These are phyloP conservation scores for Chromobotia macracanthus DNA, from an alignment of 2,797 vertebrate genomes.

Conservation along the genomic window DNA sequence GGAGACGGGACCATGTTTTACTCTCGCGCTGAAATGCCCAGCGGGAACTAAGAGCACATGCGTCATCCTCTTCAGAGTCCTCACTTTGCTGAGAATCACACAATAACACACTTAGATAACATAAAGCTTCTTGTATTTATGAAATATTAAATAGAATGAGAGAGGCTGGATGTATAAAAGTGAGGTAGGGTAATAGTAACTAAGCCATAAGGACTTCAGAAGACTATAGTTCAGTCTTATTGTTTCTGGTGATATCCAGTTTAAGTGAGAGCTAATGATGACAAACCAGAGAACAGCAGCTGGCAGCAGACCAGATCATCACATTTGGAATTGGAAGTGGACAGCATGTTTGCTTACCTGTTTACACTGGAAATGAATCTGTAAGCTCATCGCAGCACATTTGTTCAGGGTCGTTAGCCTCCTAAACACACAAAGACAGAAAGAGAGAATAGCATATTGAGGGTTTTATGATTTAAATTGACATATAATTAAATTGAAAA, in stretches of 20 bases:
- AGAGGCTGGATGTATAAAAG: too few species aligned
- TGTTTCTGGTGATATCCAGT: too few species aligned
- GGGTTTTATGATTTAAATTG: neutral
- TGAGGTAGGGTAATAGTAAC: too few species aligned
- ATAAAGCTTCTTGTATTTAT: neutral
- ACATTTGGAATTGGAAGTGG: slow-evolving; percentile 13
- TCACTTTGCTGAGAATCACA: slow-evolving; percentile 74
- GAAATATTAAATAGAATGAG: neutral
- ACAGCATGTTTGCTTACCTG: slow-evolving; percentile 67
- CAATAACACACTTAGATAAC: slow-evolving; percentile 27
- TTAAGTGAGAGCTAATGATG: neutral
- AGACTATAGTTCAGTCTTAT: too few species aligned
- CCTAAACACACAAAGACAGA: slow-evolving; percentile 68
- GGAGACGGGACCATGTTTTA: slow-evolving; percentile 76
- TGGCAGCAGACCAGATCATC: slow-evolving; percentile 10
- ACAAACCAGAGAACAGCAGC: neutral
- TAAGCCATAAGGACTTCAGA: too few species aligned
- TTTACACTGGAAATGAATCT: slow-evolving; percentile 82
- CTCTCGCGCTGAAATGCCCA: slow-evolving; percentile 81
- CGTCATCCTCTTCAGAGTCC: slow-evolving; percentile 81
- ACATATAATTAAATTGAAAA: neutral
- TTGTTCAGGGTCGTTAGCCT: slow-evolving; percentile 85
- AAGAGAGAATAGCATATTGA: neutral
- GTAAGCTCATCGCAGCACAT: slow-evolving; percentile 85
- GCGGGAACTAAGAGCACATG: slow-evolving; percentile 77